Base-by-base conservation (phyloP, 64 coral and sea anemone genomes). In the Catalaphyllia jardinei region DNA sequence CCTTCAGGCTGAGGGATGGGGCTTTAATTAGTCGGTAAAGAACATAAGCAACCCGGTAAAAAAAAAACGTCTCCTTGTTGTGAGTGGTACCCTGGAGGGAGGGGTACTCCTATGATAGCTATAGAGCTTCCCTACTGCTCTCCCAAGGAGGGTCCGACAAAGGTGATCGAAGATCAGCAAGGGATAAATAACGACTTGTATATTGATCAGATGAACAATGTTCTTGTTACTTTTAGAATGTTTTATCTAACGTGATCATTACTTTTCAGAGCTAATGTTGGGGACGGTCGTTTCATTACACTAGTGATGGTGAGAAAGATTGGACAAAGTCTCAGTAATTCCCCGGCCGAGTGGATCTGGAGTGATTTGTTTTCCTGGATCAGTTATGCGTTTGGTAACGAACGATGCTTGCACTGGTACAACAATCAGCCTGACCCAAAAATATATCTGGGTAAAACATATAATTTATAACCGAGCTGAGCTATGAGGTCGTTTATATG, bases 311-410 rank as follows among this genome's bases (percentile, higher is more conserved):
- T 79, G 10, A 79, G 14, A 57, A 79, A 39, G 24, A 79, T 11
- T 55, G 49, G 12, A 6, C 10, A 28, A 50, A 79, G n/a, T 17
- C 24, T 50, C 27, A 30, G 79, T 73, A 77, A 71, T 65, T 52
- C 83, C 18, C 42, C 83, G 29, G 75, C 90, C 73, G 38, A 87
- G 54, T 92, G 90, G 90, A 92, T 92, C 57, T 92, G 90, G 90
- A 92, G 90, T 20, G 90, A 92, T 50, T 10, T 79, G 1, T 92
- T 92, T 87, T 64, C 67, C 27, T 92, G 83, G 90, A 73, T 67
- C n/a, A 57, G 74, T 29, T 80, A 87, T 46, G 13, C 79, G 19
- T 49, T 87, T 31, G 83, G 83, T 60, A 33, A 77, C 17, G 74
- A 92, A 15, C 73, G 83, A 62, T 92, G 83, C 24, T 60, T 73